Conservation (phyloP, 2,113 vertebrate species). For the Mormoops blainvillei region DNA sequence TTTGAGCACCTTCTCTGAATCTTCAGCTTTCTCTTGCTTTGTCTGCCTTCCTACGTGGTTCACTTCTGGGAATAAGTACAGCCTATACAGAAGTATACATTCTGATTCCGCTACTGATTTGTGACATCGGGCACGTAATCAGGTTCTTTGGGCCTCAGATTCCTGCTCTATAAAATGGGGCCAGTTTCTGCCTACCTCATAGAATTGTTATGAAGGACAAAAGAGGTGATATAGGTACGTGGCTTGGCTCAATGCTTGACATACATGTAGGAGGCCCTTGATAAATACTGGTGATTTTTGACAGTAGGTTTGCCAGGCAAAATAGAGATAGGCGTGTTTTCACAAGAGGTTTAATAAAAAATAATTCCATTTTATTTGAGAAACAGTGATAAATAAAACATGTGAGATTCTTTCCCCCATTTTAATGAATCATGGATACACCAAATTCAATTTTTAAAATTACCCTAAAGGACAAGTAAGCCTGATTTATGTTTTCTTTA, state of each 20-base stretch:
- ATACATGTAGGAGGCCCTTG: neutral
- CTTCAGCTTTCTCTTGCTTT: neutral
- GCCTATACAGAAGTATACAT: neutral
- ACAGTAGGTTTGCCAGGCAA: neutral
- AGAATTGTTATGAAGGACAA: neutral
- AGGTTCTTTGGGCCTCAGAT: neutral
- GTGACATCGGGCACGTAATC: neutral
- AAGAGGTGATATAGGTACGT: neutral
- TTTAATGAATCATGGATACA: slow-evolving; percentile 53
- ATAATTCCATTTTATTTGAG: slow-evolving; percentile 52
- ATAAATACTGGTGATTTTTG: neutral
- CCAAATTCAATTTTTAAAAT: slow-evolving; percentile 48
- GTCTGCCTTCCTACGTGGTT: neutral
- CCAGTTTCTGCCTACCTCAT: neutral
- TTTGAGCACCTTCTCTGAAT: neutral
- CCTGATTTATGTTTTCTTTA: slow-evolving; percentile 64
- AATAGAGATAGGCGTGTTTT: neutral
- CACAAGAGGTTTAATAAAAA: slow-evolving; percentile 19
- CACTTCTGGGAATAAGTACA: neutral
- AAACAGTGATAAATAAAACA: slow-evolving; percentile 36
- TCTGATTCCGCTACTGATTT: neutral
- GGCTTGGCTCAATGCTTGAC: neutral
- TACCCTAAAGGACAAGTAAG: slow-evolving; percentile 42
- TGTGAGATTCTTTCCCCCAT: neutral
- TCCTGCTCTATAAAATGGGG: neutral